Evolutionary conservation across 2,113 vertebrate genomes (phyloP).

Genomic region (Plecotus auritus): DNA sequence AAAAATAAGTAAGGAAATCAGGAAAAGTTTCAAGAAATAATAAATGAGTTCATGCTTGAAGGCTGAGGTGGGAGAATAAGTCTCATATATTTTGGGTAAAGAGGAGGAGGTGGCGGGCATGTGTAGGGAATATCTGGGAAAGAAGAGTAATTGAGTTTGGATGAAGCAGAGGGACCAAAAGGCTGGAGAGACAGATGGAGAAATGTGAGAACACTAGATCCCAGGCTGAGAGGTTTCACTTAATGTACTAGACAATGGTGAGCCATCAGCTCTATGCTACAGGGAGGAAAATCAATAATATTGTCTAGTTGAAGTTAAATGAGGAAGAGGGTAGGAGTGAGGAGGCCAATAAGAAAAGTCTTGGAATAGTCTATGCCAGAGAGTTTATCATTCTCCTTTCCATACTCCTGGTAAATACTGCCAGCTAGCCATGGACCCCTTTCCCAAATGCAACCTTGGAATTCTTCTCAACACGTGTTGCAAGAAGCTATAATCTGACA

Average conservation of each 20-base stretch:
- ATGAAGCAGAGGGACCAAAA: not conserved
- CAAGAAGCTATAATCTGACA: not conserved
- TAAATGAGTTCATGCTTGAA: not conserved
- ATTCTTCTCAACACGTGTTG: not conserved
- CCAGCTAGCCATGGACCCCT: not conserved
- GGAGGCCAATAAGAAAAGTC: not conserved
- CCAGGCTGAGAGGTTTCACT: not conserved
- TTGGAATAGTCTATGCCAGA: not conserved
- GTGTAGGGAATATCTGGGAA: not conserved
- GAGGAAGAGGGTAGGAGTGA: not conserved
- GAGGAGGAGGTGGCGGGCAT: not conserved
- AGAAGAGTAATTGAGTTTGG: not conserved
- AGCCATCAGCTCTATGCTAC: not conserved
- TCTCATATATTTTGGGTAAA: not conserved
- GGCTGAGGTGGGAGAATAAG: not conserved
- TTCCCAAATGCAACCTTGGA: not conserved
- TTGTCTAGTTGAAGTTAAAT: not conserved
- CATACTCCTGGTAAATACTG: not conserved
- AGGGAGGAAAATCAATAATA: not conserved
- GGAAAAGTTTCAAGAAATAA: not conserved
- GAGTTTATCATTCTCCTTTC: not conserved
- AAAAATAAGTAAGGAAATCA: not conserved
- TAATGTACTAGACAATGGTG: too few relatives aligned
- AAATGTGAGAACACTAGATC: not conserved
- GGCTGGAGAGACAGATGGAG: rapidly evolving